Evolutionary conservation across 2,888 invertebrate species (phyloP), one percentile per base, ranked within the genome.

Genomic region (Athalia circularis): DNA sequence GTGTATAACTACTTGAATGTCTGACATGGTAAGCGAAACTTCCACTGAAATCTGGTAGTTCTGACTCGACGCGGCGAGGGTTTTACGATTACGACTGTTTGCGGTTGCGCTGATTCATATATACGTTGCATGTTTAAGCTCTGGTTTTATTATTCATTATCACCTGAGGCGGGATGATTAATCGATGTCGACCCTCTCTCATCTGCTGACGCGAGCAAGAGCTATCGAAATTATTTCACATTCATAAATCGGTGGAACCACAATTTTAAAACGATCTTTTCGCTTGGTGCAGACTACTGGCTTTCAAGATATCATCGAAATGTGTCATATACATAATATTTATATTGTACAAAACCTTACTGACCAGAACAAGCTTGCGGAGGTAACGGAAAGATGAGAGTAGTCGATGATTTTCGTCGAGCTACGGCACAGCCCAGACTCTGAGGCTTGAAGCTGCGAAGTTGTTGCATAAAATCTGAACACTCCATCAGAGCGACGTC

Each of bases 401-500:
- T 98, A 82, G 97, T 97, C 85, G 97, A 97, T 86, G 96, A 96
- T 92, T 98, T 98, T 90, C 98, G 94, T 88, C 98, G 92, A 81
- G 97, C 97, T 87, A 98, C 98, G 85, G 97, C 97, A 92, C 97
- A 98, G 91, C 98, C 98, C 90, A 98, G 93, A 87, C 97, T 97
- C 93, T 98, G 97, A 87, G 97, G 97, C 92, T 98, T 98, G 93
- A 98, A 98, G 92, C 97, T 96, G 89, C 97, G 95, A 90, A 98
- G 94, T 92, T 98, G 97, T 92, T 97, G 97, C 97, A 98, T 97
- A 93, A 97, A 98, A 93, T 98, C 97, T 87, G 97, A 96, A 93
- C 96, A 97, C 95, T 97, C 97, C 96, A 97, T 97, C 91, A 97
- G 96, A 91, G 97, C 96, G 86, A 97, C 97, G 95, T 98, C 98